Evolutionary conservation across 2,888 invertebrate species (phyloP).

Genomic region (Pediacus dermestoides): DNA sequence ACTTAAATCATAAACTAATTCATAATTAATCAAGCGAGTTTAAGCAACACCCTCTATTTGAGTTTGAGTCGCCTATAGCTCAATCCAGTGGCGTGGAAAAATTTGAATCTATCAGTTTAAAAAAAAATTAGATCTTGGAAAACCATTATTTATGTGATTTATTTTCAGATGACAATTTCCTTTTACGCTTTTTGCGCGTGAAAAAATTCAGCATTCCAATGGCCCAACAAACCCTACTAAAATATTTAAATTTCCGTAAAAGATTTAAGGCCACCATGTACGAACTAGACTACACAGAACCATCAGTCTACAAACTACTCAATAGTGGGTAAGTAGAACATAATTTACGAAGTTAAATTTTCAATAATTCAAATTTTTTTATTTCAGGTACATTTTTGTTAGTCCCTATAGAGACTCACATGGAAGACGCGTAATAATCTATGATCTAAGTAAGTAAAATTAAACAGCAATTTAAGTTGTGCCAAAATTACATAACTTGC

Average conservation of each 20-base stretch:
- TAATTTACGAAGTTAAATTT: slow-evolving; percentile 6
- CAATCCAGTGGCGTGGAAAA: slow-evolving; percentile 1
- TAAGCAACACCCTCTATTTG: too few relatives aligned
- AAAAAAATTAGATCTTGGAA: slow-evolving; percentile 6
- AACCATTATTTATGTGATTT: slow-evolving; percentile 14
- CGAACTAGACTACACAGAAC: slow-evolving; percentile 63
- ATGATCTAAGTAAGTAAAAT: slow-evolving; percentile 31
- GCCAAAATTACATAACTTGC: too few relatives aligned
- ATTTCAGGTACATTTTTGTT: slow-evolving; percentile 65
- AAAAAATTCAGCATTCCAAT: slow-evolving; percentile 77
- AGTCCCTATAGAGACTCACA: slow-evolving; percentile 69
- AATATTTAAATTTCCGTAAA: slow-evolving; percentile 71
- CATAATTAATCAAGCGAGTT: too few relatives aligned
- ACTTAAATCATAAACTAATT: slow-evolving; percentile 3
- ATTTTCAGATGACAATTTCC: slow-evolving; percentile 65
- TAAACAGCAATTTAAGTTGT: too few relatives aligned
- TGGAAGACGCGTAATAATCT: slow-evolving; percentile 71
- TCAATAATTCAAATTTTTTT: slow-evolving; percentile 17
- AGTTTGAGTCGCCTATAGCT: too few relatives aligned
- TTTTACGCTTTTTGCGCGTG: slow-evolving; percentile 70
- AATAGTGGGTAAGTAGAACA: slow-evolving; percentile 57
- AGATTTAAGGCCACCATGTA: slow-evolving; percentile 63
- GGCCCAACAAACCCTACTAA: slow-evolving; percentile 73
- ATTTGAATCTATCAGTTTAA: slow-evolving; percentile 5
- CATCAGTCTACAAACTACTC: slow-evolving; percentile 62